These are phyloP conservation scores for Agrochola macilenta DNA, from an alignment of 2,888 invertebrate genomes.

Conservation along the genomic window DNA sequence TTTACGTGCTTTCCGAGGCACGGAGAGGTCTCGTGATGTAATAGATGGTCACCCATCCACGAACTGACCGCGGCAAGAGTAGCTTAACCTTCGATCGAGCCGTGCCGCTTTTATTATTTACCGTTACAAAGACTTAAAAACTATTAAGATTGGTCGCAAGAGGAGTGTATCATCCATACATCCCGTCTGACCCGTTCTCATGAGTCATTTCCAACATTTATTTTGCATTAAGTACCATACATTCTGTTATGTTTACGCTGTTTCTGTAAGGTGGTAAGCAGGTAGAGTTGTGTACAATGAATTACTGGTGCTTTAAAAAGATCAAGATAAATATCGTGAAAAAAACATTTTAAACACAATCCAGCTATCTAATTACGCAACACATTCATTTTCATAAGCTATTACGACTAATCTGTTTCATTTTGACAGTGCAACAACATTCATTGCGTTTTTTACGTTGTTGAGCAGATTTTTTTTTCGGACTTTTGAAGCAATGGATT, in stretches of 20 bases:
- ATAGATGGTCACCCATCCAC: neutral
- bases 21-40: no score
- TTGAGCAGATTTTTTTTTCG: no score
- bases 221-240: slow-evolving; percentile 64
- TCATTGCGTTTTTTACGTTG: no score
- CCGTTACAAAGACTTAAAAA: slow-evolving; percentile 2
- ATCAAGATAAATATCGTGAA: no score
- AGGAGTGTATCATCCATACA: slow-evolving; percentile 49
- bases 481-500: no score
- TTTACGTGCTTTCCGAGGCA: neutral
- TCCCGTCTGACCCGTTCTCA: slow-evolving; percentile 68
- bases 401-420: no score
- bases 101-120: neutral
- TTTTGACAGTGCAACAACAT: no score
- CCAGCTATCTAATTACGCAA: no score
- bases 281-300: neutral
- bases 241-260: slow-evolving; percentile 42
- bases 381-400: no score
- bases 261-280: slow-evolving; percentile 27
- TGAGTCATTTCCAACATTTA: slow-evolving; percentile 69
- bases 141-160: slow-evolving; percentile 36
- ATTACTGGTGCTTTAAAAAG: no score
- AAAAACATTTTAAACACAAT: no score
- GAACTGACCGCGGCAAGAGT: neutral
- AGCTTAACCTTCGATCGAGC: neutral